Conservation (phyloP, 2,888 invertebrate species). For the Cordilura impudica region DNA sequence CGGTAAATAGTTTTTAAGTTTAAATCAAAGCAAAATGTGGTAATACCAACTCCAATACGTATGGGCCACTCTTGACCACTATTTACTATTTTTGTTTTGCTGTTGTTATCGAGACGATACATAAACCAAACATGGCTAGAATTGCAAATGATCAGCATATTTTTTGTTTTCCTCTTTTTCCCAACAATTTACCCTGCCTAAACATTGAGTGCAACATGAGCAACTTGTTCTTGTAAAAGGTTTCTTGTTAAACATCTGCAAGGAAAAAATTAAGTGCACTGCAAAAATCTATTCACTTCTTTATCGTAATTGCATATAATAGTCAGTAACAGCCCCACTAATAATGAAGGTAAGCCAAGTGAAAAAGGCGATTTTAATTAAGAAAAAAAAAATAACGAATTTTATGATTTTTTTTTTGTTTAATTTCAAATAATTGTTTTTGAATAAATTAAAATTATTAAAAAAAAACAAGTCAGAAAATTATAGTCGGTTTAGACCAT, state of each 20-base stretch:
- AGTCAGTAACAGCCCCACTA: constrained; percentile 29
- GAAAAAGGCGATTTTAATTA: too few relatives aligned
- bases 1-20: constrained; percentile 49
- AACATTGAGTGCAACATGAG: constrained; percentile 12
- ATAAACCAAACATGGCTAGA: constrained; percentile 62
- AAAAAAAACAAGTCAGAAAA: too few relatives aligned
- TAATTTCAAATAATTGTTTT: too few relatives aligned
- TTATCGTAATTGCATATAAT: constrained; percentile 55
- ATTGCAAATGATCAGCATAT: constrained; percentile 65
- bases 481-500: too few relatives aligned
- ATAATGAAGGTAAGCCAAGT: too few relatives aligned
- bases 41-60: constrained; percentile 11
- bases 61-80: constrained; percentile 54
- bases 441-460: too few relatives aligned
- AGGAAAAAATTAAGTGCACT: background rate
- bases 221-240: constrained; percentile 40
- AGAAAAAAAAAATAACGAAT: too few relatives aligned
- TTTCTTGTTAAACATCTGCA: constrained; percentile 1
- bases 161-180: constrained; percentile 28
- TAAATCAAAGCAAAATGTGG: constrained; percentile 49
- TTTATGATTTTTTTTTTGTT: too few relatives aligned
- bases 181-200: constrained; percentile 23
- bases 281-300: constrained; percentile 49
- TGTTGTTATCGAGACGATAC: constrained; percentile 44
- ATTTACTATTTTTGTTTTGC: constrained; percentile 13